Evolutionary conservation across 2,888 invertebrate genomes (phyloP), one percentile per base, ranked within the genome.

Genomic region (Nemapogon koenigi): DNA sequence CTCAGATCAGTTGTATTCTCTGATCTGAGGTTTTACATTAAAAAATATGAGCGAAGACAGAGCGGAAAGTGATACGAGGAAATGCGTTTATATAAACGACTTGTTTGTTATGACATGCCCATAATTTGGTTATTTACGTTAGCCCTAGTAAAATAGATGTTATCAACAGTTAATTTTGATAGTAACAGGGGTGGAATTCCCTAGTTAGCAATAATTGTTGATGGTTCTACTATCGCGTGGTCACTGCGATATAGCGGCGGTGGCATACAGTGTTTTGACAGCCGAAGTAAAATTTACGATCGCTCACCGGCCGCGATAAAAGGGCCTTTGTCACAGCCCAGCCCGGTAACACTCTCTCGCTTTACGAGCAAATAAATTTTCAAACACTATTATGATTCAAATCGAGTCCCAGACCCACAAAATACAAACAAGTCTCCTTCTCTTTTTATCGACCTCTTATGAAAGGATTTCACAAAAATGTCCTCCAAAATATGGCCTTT

Each of bases 321-420:
- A 63, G 65, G 54, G 57, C 69, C 62, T 70, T 72, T 70, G 73
- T 72, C 69, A 71, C 67, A 62, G 57, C 57, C 63, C 59, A 62
- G 56, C 59, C 57, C 57, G 59, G 63, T 57, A 66, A 67, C 71
- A 67, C 72, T 63, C 67, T 60, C 58, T 48, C 52, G 53, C 60
- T 76, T 78, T 78, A 78, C 64, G 75, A 75, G 54, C 69, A 63
- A 72, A 78, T 78, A 78, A 76, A 76, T 78, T n/a, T 76, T 71
- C 60, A 57, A 73, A 72, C 65, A 70, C 76, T 70, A 78, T 78
- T 78, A 75, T 76, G 62, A 78, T 78, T 78, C 73, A 78, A 76
- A 78, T 76, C 57, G 59, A 48, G 55, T 53, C 55, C 35, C 52
- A 63, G 64, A 62, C 68, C 65, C 68, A 65, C 67, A 62, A 63